Percentiles rank a stretch among this genome's conserved stretches.
These are phyloP conservation scores for Thera britannica DNA, from an alignment of 2,888 invertebrate species.

Conservation along the genomic window DNA sequence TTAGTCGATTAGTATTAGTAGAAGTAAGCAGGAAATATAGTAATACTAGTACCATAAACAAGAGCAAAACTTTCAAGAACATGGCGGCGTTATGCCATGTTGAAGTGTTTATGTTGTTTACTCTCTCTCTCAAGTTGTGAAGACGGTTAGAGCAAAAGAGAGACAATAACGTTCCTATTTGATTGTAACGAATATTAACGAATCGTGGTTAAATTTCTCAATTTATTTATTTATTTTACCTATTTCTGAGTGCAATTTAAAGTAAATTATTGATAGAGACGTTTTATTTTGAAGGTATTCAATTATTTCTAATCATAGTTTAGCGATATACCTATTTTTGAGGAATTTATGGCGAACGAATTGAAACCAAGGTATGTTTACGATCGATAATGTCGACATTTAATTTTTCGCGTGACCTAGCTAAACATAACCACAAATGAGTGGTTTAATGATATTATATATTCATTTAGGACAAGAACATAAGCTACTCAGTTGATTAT, in stretches of 20 bases:
- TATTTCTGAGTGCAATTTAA: constrained; percentile 63
- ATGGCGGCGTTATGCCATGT: constrained; percentile 61
- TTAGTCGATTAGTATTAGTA: constrained; percentile 39
- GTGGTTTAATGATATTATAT: constrained; percentile 8
- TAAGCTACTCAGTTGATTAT: neutral
- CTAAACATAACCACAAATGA: constrained; percentile 63
- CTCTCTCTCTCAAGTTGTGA: constrained; percentile 54
- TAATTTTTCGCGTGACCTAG: constrained; percentile 45
- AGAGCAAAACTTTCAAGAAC: constrained; percentile 47
- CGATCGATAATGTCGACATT: constrained; percentile 79
- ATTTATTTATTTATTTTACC: constrained; percentile 69
- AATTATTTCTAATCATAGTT: constrained; percentile 50
- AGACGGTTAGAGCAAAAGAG: constrained; percentile 46
- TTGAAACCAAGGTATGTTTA: constrained; percentile 75
- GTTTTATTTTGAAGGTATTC: constrained; percentile 48
- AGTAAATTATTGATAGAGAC: constrained; percentile 48
- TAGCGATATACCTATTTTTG: constrained; percentile 35
- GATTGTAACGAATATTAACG: constrained; percentile 83
- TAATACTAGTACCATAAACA: constrained; percentile 59
- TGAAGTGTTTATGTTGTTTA: constrained; percentile 54
- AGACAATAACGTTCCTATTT: constrained; percentile 61
- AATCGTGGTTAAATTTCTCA: constrained; percentile 71
- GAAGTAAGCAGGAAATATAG: constrained; percentile 35
- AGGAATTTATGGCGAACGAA: constrained; percentile 69
- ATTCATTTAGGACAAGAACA: neutral